These are phyloP conservation scores for Alloscopus bannaensis DNA, from an alignment of 2,888 invertebrate genomes.

Conservation along the genomic window DNA sequence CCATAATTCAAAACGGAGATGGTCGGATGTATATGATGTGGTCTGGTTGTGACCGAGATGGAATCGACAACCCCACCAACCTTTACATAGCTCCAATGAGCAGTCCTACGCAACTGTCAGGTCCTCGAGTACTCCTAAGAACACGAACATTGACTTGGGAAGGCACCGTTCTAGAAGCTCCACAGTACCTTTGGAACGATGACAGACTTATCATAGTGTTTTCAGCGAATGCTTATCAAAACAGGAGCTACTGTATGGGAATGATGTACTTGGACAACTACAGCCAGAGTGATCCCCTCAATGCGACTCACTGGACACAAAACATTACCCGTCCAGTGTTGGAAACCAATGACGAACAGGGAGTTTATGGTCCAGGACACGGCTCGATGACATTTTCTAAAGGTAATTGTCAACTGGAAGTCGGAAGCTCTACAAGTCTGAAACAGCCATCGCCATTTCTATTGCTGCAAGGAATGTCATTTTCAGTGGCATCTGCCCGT, in stretches of 20 bases:
- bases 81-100: slow-evolving; percentile 69
- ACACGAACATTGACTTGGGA: slow-evolving; percentile 63
- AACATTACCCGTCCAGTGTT: slow-evolving; percentile 42
- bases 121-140: slow-evolving; percentile 59
- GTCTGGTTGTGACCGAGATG: slow-evolving; percentile 66
- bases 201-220: slow-evolving; percentile 54
- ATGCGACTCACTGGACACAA: slow-evolving; percentile 51
- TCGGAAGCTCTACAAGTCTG: too few species aligned
- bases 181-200: slow-evolving; percentile 53
- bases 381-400: slow-evolving; percentile 53
- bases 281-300: slow-evolving; percentile 43
- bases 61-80: slow-evolving; percentile 68
- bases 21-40: slow-evolving; percentile 65
- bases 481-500: too few species aligned
- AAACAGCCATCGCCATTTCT: too few species aligned
- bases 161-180: slow-evolving; percentile 62
- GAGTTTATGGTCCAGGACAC: slow-evolving; percentile 56
- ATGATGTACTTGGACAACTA: slow-evolving; percentile 68
- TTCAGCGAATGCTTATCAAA: slow-evolving; percentile 51
- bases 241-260: slow-evolving; percentile 65
- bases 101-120: slow-evolving; percentile 58
- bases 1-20: slow-evolving; percentile 60
- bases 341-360: slow-evolving; percentile 44
- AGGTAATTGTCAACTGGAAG: too few species aligned
- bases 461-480: too few species aligned